Evolutionary conservation across 2,888 invertebrate genomes (phyloP), one percentile per base, ranked within the genome.

Genomic region (Sphaerophoria rueppellii): DNA sequence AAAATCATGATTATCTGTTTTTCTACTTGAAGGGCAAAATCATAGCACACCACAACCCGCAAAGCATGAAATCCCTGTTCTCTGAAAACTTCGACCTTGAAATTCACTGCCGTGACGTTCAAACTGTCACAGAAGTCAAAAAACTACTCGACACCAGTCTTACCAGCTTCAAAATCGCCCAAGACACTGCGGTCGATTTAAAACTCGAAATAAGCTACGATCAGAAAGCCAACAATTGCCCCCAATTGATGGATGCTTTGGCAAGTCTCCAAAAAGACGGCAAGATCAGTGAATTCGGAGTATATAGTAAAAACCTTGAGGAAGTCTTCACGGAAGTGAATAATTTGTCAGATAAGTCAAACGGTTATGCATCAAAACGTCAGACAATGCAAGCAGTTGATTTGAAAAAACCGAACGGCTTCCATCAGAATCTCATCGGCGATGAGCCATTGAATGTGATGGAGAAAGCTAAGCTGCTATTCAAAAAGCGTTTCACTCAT

Each of bases 261-360:
- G 95, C 95, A 87, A 88, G 92, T 16, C 90, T 91, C 24, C 92
- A 89, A 67, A 79, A 11, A 11, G 74, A 70, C 40, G 91, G 93
- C 50, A 93, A 92, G 55, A 93, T 93, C 88, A 91, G 89, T 6
- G 92, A 91, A 79, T 93, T 93, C 87, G 90, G 92, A 12, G 88
- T 95, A 86, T 94, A 94, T 89, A 94, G 95, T 90, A 94, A 94
- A 90, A 94, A 93, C 55, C 90, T 95, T 78, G 95, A 95, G 88
- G 93, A 94, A 87, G 94, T 95, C 60, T 95, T 95, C 89, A 92
- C 90, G 65, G 89, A 89, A 35, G 67, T 88, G 6, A 87, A 87
- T 12, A 86, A 46, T 61, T 24, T 58, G 32, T 52, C 24, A 0
- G 61, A 35, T 1, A 63, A 71, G 77, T 73, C 14, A 54, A 76